phyloP scores from a whole-genome alignment of 2,113 vertebrate species.

The Steatornis caripensis region DNA sequence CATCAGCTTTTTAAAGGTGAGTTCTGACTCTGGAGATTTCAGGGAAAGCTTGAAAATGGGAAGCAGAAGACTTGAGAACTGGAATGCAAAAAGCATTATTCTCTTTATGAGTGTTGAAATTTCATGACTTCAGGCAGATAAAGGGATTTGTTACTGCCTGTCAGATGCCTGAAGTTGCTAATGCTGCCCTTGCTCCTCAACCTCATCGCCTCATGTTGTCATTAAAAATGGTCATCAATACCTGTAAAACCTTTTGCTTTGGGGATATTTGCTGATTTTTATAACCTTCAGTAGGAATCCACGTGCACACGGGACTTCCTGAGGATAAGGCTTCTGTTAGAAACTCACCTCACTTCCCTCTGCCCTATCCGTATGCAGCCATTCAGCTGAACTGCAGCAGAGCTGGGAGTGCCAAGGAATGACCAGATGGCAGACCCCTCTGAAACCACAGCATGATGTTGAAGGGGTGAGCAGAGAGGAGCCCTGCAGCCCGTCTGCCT shows the following conservation, averaged over 20 bases:
- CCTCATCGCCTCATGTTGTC: neutral
- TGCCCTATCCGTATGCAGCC: rapidly evolving
- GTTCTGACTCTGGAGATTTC: neutral
- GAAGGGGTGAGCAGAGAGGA: neutral
- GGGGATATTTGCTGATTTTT: neutral
- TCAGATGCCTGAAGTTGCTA: neutral
- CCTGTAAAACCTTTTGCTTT: neutral
- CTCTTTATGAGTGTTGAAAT: neutral
- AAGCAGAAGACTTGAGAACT: neutral
- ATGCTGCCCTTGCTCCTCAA: neutral
- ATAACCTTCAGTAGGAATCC: neutral
- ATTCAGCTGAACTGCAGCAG: neutral
- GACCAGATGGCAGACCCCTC: neutral
- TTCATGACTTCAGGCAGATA: neutral
- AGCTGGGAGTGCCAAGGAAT: neutral
- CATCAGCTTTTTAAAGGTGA: neutral
- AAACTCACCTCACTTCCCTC: neutral
- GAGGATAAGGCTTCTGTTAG: neutral
- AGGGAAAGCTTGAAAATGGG: neutral
- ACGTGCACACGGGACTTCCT: neutral
- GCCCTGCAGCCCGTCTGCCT: neutral
- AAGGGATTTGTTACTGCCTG: neutral
- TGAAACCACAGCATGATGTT: neutral
- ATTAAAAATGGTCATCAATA: neutral
- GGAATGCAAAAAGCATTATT: neutral